These are phyloP conservation scores for Trichosurus vulpecula DNA, from an alignment of 2,797 vertebrate species.

Conservation along the genomic window DNA sequence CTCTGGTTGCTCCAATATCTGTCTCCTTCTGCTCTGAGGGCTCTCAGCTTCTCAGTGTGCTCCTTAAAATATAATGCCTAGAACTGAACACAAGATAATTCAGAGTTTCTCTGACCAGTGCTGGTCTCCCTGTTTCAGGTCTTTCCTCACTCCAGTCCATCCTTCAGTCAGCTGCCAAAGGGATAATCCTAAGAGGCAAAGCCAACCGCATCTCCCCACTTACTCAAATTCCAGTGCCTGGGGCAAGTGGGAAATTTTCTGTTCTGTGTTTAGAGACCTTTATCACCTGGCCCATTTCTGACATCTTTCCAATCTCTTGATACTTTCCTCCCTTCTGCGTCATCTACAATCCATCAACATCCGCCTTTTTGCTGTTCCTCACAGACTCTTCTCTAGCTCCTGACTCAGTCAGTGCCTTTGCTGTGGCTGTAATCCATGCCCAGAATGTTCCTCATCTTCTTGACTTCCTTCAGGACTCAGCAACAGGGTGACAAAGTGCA, in stretches of 20 bases:
- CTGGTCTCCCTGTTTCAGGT: neutral
- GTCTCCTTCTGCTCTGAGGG: neutral
- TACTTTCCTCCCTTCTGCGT: neutral
- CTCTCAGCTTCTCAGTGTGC: neutral
- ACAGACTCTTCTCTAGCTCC: neutral
- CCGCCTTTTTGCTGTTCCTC: neutral
- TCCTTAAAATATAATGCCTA: neutral
- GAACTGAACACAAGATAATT: neutral
- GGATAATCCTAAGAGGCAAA: neutral
- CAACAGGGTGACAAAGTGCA: neutral
- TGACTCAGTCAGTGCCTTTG: neutral
- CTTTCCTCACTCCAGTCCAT: neutral
- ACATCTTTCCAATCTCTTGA: neutral
- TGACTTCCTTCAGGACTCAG: neutral
- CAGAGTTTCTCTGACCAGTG: neutral
- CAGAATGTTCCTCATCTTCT: neutral
- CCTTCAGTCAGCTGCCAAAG: neutral
- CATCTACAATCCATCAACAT: neutral
- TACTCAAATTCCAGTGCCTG: neutral
- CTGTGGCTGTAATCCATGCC: neutral
- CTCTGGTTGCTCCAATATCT: neutral
- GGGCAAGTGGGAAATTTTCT: neutral
- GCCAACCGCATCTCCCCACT: neutral
- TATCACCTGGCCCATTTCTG: neutral
- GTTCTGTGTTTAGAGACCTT: neutral